Evolutionary conservation across 2,888 invertebrate genomes (phyloP).

Genomic region (Pachydiplax longipennis): DNA sequence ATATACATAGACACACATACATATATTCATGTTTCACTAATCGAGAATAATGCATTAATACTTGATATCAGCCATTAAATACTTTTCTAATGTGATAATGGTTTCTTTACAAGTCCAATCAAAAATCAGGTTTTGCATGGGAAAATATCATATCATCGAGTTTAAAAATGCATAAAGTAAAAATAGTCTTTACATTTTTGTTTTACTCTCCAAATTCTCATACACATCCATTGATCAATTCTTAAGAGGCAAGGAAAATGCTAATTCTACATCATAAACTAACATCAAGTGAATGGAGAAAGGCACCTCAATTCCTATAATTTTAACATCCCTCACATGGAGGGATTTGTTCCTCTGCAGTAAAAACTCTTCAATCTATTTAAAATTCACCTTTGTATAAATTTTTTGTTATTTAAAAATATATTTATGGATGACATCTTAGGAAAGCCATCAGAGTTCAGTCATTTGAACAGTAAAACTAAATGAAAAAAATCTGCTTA

Average conservation of each 20-base stretch:
- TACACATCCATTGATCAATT: not conserved
- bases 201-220: not conserved
- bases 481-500: not conserved
- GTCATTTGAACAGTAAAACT: not conserved
- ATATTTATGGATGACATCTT: not conserved
- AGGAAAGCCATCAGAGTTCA: constrained; percentile 5
- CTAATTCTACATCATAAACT: not conserved
- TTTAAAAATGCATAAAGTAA: not conserved
- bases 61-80: not conserved
- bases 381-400: not conserved
- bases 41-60: not conserved
- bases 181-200: constrained; percentile 36
- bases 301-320: constrained; percentile 2
- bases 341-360: not conserved
- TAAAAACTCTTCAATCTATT: not conserved
- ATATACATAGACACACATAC: no score
- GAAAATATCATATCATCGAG: not conserved
- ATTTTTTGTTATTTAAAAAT: constrained; percentile 13
- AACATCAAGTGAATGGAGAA: constrained; percentile 1
- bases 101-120: not conserved
- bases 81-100: not conserved
- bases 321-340: not conserved
- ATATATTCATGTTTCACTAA: not conserved
- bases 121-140: not conserved
- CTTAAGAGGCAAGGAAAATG: not conserved